Percentiles rank a stretch among this genome's conserved stretches.
phyloP scores from a whole-genome alignment of 2,797 vertebrate genomes.

The Champsocephalus gunnari region DNA sequence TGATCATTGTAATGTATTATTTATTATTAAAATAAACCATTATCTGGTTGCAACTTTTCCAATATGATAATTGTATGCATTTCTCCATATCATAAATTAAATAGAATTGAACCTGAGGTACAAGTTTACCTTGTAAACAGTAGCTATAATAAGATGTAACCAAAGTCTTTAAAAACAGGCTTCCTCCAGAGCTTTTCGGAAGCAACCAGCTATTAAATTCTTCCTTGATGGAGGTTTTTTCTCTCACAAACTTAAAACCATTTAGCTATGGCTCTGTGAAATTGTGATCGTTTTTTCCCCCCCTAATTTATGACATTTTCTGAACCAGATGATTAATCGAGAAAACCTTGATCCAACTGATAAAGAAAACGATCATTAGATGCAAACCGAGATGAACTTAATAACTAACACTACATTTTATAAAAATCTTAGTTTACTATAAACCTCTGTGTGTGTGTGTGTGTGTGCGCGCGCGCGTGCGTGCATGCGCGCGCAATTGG shows the following conservation, averaged over 20 bases:
- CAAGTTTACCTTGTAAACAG: too few relatives aligned
- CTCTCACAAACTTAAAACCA: too few relatives aligned
- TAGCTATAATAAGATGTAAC: too few relatives aligned
- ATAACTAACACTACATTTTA: not conserved
- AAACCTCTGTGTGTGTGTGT: not conserved
- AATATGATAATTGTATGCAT: not conserved
- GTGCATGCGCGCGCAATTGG: too few relatives aligned
- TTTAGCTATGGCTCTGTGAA: not conserved
- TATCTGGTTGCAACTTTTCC: not conserved
- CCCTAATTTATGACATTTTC: not conserved
- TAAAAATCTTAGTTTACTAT: not conserved
- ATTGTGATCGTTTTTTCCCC: not conserved
- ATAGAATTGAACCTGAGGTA: not conserved
- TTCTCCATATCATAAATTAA: not conserved
- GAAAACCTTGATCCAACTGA: too few relatives aligned
- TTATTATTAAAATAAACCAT: not conserved
- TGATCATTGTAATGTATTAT: not conserved
- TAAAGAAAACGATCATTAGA: too few relatives aligned
- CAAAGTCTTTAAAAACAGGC: too few relatives aligned
- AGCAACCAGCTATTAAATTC: not conserved
- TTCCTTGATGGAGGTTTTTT: not conserved
- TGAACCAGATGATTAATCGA: not conserved
- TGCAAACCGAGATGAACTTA: not conserved
- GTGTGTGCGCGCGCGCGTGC: conserved; percentile 4
- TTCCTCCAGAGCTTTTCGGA: not conserved